Evolutionary conservation across 2,113 vertebrate genomes (phyloP), one percentile per base, ranked within the genome.

Genomic region (Galbula dea): DNA sequence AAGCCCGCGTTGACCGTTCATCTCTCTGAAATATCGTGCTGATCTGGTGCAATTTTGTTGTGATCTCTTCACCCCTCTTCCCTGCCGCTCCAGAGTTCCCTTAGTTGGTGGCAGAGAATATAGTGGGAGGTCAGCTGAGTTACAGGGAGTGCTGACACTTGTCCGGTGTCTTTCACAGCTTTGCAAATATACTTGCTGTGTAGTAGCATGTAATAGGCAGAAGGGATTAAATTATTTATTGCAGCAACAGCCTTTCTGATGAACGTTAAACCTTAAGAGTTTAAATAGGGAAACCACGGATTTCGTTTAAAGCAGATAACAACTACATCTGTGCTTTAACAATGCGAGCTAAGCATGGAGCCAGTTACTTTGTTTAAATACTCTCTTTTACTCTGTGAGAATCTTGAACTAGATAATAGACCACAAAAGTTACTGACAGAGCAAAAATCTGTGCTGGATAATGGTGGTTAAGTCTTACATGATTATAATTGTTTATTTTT

Each of bases 161-260:
- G 90, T 30, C 48, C 59, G 4, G 48, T 32, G 36, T 57, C 88
- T 92, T 79, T 46, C 80, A 52, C 41, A 66, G 74, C 49, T 61
- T 76, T 61, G 88, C 75, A 76, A 85, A 61, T 58, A 24, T 10
- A 26, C 39, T 68, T 34, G 72, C 82, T 59, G 29, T 36, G 45
- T 68, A 85, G 66, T 46, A 72, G 55, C 61, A 13, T 69, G 79
- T 82, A 94, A 88, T 55, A 96, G 94, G 91, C 91, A 80, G 55
- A 80, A 94, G 67, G 57, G 81, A 72, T 88, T 96, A 95, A 97
- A 97, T 97, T 95, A 97, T 96, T 97, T 94, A 97, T 91, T 39
- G 90, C 79, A 80, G 72, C 83, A 92, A 83, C 89, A 93, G 90
- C 75, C 81, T 83, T 95, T 95, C 93, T 94, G 96, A 94, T 80